Conservation (phyloP, 2,888 invertebrate genomes). For the Diplolepis rosae region DNA sequence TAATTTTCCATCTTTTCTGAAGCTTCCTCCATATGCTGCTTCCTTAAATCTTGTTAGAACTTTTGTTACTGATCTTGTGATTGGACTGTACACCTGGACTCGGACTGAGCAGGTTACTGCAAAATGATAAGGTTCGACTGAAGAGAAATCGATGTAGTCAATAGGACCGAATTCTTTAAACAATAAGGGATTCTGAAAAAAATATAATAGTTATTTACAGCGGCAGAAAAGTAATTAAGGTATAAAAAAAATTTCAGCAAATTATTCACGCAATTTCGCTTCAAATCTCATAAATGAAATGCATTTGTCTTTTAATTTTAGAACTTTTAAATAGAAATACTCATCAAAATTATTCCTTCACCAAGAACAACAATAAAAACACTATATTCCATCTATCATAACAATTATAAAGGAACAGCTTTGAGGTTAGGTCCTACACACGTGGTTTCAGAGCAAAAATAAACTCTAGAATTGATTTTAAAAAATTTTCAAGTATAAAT, state of each 20-base stretch:
- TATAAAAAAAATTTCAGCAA: neutral
- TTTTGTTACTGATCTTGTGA: conserved; percentile 87
- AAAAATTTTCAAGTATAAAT: neutral
- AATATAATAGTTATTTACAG: neutral
- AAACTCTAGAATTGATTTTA: neutral
- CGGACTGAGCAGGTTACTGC: conserved; percentile 94
- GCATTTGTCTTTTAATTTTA: no score
- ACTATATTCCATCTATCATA: neutral
- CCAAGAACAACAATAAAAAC: neutral
- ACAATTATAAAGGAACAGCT: neutral
- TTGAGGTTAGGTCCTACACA: conserved; percentile 2
- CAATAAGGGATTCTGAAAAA: conserved; percentile 84
- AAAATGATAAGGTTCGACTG: conserved; percentile 91
- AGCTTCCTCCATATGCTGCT: conserved; percentile 89
- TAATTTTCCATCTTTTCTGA: conserved; percentile 87
- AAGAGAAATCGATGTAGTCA: conserved; percentile 92
- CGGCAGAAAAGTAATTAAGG: conserved; percentile 38
- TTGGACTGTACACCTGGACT: conserved; percentile 90
- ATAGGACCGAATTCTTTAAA: conserved; percentile 95
- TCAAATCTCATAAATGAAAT: no score
- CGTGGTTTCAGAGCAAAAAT: neutral
- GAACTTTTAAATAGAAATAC: no score
- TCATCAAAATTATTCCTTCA: no score
- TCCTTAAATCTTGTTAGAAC: conserved; percentile 89
- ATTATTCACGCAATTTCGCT: no score